These are phyloP conservation scores for Tanypteryx hageni DNA, from an alignment of 2,888 invertebrate genomes.

Conservation along the genomic window DNA sequence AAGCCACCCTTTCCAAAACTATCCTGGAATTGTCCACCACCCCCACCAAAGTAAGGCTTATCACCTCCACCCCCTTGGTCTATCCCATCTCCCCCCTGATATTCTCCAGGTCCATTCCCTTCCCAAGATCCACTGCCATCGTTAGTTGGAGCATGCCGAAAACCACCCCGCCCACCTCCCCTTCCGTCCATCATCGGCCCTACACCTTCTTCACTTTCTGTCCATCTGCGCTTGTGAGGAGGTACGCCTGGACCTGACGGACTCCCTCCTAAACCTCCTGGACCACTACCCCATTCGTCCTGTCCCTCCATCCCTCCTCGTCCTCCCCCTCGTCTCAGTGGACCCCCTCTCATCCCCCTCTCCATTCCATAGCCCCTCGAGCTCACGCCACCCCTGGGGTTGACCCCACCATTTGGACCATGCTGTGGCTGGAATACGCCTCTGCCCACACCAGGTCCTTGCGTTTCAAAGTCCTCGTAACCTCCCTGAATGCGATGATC, in stretches of 20 bases:
- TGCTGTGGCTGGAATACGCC: conserved; percentile 33
- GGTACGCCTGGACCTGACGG: not conserved
- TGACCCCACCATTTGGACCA: conserved; percentile 23
- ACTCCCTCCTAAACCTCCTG: not conserved
- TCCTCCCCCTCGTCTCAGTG: conserved; percentile 21
- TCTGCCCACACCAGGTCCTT: not conserved
- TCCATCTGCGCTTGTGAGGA: conserved; percentile 42
- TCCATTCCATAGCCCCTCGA: conserved; percentile 15
- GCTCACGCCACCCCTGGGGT: conserved; percentile 45
- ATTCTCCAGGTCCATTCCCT: conserved; percentile 52
- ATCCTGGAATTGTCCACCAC: conserved; percentile 47
- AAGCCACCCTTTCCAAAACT: conserved; percentile 40
- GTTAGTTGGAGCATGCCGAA: conserved; percentile 41
- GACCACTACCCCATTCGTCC: conserved; percentile 48
- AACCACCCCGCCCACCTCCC: not conserved
- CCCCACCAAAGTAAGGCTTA: conserved; percentile 50
- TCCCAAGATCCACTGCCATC: conserved; percentile 49
- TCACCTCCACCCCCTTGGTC: conserved; percentile 49
- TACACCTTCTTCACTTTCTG: conserved; percentile 18
- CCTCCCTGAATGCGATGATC: conserved; percentile 44
- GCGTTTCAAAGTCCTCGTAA: conserved; percentile 47
- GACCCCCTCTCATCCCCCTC: conserved; percentile 42
- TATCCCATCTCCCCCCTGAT: conserved; percentile 37
- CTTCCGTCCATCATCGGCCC: conserved; percentile 49
- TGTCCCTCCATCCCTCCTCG: conserved; percentile 41